Conservation (phyloP, 2,113 vertebrate genomes). For the Brachirus orientalis region DNA sequence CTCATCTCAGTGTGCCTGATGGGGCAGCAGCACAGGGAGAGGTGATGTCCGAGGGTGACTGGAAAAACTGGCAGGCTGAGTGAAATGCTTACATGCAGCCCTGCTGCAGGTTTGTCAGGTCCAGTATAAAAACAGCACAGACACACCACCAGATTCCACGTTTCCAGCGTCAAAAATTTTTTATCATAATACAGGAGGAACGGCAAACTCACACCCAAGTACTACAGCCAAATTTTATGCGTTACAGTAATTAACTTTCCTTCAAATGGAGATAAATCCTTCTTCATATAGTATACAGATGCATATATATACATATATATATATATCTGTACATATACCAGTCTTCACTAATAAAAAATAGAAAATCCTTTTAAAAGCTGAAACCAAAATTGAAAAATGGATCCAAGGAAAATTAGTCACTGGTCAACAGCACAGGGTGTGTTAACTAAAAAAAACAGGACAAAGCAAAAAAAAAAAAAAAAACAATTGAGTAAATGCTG, state of each 20-base stretch:
- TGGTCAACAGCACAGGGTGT: slow-evolving; percentile 89
- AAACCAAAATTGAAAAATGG: slow-evolving; percentile 46
- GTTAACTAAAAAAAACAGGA: slow-evolving; percentile 39
- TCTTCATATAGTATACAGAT: slow-evolving; percentile 59
- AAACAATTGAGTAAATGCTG: slow-evolving; percentile 43
- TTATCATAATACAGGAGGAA: slow-evolving; percentile 48
- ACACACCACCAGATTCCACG: slow-evolving; percentile 48
- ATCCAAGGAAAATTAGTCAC: slow-evolving; percentile 81
- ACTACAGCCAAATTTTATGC: slow-evolving; percentile 30
- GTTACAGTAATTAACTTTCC: slow-evolving; percentile 51
- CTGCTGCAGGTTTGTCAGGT: slow-evolving; percentile 80
- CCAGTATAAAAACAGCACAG: slow-evolving; percentile 34
- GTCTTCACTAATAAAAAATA: slow-evolving; percentile 71
- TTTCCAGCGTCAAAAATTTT: slow-evolving; percentile 50
- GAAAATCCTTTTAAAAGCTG: slow-evolving; percentile 73
- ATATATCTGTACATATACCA: slow-evolving; percentile 56
- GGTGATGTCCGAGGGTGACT: slow-evolving; percentile 40
- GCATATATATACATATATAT: slow-evolving; percentile 51
- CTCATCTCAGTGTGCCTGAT: slow-evolving; percentile 88
- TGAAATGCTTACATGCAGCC: slow-evolving; percentile 82
- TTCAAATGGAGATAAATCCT: slow-evolving; percentile 59
- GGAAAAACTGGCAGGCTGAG: slow-evolving; percentile 72
- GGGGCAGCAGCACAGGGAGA: slow-evolving; percentile 64
- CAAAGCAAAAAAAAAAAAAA: too few relatives aligned
- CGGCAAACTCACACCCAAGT: slow-evolving; percentile 27